Base-by-base conservation (phyloP, 2,113 vertebrate genomes). In the Sisor rabdophorus region DNA sequence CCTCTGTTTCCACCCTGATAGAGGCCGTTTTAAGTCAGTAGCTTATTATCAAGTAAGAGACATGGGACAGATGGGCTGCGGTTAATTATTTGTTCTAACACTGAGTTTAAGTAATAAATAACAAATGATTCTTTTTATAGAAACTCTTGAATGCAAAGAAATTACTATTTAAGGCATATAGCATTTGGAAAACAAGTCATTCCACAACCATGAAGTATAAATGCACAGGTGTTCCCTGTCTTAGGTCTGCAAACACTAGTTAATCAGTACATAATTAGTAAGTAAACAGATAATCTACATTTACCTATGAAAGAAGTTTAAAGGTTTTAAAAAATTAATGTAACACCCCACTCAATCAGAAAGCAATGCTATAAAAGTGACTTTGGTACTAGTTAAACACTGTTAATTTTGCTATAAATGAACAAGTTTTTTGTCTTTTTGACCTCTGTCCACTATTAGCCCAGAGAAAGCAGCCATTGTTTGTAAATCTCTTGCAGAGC, bases 401-500 rank as follows among this genome's bases (percentile, higher is more conserved):
- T 68, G 12, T 44, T 68, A 15, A 68, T 28, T 68, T 67, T 50
- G n/a, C 64, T 26, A 12, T 55, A 10, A 54, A 36, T 9, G 32
- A 54, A 13, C 11, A 2, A 55, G 26, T 32, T 52, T 20, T 24
- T 59, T 77, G 60, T 47, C 13, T 48, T 10, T 55, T 26, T 77
- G 80, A 82, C 80, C 78, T 76, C 75, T 20, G 20, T 52, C 32
- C n/a, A 71, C 61, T 81, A 56, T 54, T 28, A 22, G 55, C 32
- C 5, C 67, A 28, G 63, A 75, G 72, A 75, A 47, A 59, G 40
- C 36, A 76, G 71, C 30, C 48, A 58, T 71, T 86, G 81, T 86
- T 87, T 82, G 79, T 81, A 75, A 79, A 80, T 80, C 79, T 76
- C 30, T 16, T 28, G 55, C 73, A 75, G 44, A 75, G 32, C 56